phyloP scores from a whole-genome alignment of 2,113 vertebrate species.

The Chionodraco myersi region DNA sequence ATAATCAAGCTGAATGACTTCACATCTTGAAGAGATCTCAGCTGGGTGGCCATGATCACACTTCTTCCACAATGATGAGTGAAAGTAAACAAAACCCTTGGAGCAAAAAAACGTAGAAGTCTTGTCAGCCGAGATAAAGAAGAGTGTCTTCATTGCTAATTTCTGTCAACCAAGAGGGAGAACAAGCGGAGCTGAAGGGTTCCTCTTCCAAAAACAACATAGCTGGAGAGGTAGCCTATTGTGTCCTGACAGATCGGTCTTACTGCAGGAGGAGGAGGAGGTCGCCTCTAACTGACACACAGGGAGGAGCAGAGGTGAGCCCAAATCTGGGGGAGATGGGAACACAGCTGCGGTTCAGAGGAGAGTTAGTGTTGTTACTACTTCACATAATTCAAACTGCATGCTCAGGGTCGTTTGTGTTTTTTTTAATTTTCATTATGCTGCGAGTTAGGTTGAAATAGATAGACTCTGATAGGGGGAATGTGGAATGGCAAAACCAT shows the following conservation, averaged over 20 bases:
- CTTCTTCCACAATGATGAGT: conserved; percentile 54
- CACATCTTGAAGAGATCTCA: conserved; percentile 34
- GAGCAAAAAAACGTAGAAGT: conserved; percentile 4
- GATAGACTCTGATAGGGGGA: neutral
- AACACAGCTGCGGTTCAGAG: conserved; percentile 76
- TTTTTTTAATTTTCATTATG: conserved; percentile 23
- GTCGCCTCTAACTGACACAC: conserved; percentile 70
- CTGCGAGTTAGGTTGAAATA: conserved; percentile 2
- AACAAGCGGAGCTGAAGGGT: conserved; percentile 84
- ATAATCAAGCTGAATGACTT: conserved; percentile 12
- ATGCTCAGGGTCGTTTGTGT: conserved; percentile 27
- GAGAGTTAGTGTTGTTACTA: conserved; percentile 59
- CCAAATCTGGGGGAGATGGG: conserved; percentile 72
- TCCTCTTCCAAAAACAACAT: conserved; percentile 92
- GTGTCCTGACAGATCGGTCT: conserved; percentile 88
- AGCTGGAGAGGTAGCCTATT: conserved; percentile 84
- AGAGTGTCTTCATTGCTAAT: conserved; percentile 85
- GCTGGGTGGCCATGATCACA: conserved; percentile 50
- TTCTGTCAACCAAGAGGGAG: conserved; percentile 88
- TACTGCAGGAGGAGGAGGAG: conserved; percentile 70
- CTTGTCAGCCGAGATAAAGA: conserved; percentile 82
- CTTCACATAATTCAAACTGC: conserved; percentile 56
- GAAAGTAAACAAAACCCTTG: conserved; percentile 37
- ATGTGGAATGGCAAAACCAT: conserved; percentile 4
- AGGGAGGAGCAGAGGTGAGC: conserved; percentile 78